Percentiles rank a stretch among this genome's conserved stretches.
These are phyloP conservation scores for Rhinolophus sinicus DNA, from an alignment of 2,113 vertebrate genomes.

Conservation along the genomic window DNA sequence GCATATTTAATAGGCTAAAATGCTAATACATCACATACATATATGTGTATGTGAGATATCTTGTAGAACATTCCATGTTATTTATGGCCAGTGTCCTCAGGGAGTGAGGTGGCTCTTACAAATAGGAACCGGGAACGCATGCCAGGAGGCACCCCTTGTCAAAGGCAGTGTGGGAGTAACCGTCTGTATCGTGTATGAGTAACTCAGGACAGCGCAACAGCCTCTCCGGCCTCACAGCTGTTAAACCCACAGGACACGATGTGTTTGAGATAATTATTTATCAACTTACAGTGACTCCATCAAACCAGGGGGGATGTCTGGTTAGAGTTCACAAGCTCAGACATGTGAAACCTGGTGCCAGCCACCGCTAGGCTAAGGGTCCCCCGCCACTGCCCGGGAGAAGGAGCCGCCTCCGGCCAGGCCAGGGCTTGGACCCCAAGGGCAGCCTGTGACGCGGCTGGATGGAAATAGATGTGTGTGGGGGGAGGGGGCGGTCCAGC, in stretches of 20 bases:
- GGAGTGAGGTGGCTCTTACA: not conserved
- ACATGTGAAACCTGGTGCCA: not conserved
- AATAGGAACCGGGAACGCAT: not conserved
- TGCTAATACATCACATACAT: too few relatives aligned
- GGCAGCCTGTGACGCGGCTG: not conserved
- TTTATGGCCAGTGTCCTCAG: not conserved
- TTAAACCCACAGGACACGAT: not conserved
- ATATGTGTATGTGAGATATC: too few relatives aligned
- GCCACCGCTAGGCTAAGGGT: not conserved
- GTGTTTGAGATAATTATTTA: not conserved
- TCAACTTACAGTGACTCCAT: not conserved
- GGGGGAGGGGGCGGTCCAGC: not conserved
- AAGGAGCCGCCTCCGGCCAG: not conserved
- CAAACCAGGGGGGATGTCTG: not conserved
- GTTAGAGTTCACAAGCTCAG: not conserved
- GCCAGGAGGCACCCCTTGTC: not conserved
- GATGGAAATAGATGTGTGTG: not conserved
- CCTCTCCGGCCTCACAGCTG: not conserved
- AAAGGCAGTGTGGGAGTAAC: not conserved
- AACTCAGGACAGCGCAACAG: too few relatives aligned
- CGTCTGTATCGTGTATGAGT: rapidly evolving
- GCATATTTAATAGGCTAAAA: too few relatives aligned
- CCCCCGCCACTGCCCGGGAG: not conserved
- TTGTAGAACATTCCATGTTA: not conserved
- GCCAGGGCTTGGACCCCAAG: not conserved